Percentiles rank a stretch among this genome's conserved stretches.
These are phyloP conservation scores for Zele albiditarsus DNA, from an alignment of 2,888 invertebrate genomes.

Conservation along the genomic window DNA sequence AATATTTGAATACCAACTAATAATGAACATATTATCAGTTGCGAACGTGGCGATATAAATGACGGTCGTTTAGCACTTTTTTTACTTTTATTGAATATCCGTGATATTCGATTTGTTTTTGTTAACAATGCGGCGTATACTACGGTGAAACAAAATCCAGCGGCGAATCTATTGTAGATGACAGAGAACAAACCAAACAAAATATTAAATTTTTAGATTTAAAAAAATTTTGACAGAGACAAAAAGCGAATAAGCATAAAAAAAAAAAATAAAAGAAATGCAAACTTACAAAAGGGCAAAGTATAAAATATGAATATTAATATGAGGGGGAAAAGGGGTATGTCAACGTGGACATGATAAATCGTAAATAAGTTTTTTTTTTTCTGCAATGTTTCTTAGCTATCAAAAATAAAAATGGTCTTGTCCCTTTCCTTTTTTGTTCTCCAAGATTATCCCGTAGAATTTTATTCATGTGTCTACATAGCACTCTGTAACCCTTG, in stretches of 20 bases:
- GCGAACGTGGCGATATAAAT: slow-evolving; percentile 93
- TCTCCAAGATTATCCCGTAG: neutral
- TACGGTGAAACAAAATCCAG: slow-evolving; percentile 96
- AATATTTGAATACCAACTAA: slow-evolving; percentile 92
- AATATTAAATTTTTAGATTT: neutral
- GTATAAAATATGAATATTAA: slow-evolving; percentile 4
- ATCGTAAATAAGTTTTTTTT: neutral
- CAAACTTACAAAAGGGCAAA: neutral
- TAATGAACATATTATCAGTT: slow-evolving; percentile 90
- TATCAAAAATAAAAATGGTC: neutral
- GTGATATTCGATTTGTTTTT: slow-evolving; percentile 96
- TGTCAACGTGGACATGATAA: neutral
- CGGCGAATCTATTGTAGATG: slow-evolving; percentile 79
- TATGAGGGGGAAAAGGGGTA: neutral
- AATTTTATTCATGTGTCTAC: neutral
- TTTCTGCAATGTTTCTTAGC: neutral
- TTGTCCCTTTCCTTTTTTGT: neutral
- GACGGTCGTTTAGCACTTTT: slow-evolving; percentile 94
- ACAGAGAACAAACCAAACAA: neutral
- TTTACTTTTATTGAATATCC: slow-evolving; percentile 98
- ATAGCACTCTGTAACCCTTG: neutral
- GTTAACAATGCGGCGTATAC: slow-evolving; percentile 97
- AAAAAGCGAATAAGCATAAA: neutral
- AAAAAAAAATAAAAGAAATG: too few relatives aligned
- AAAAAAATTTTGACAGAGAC: neutral